Base-by-base conservation (phyloP, 2,888 invertebrate genomes). In the Deroplatys truncata region DNA sequence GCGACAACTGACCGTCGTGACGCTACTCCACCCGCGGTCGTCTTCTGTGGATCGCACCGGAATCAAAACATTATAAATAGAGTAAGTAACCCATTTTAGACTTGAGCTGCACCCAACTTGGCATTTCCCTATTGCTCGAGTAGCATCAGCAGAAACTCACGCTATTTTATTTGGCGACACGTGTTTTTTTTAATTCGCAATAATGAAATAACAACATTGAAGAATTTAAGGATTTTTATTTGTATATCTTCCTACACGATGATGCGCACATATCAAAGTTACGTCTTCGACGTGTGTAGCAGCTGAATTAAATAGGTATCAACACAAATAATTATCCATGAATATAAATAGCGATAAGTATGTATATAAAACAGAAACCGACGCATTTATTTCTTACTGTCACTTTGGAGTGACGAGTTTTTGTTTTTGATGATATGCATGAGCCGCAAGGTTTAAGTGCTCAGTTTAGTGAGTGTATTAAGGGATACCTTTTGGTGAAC, bases 21-120 rank as follows among this genome's bases (percentile, higher is more conserved):
- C 86, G 28, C 31, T 29, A 25, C 82, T 1, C 72, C 31, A 8
- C 7, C 86, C 82, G 20, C 56, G 28, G 86, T 31, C 49, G 29
- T 31, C 86, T 82, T 82, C 82, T n/a, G 25, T 85, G 29, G 82
- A 31, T 87, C 31, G 87, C n/a, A 20, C 25, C 29, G 56, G 82
- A 87, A 31, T 82, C 82, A 87, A 82, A 86, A 85, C 72, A 84
- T 35, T 84, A 88, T 88, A 88, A 88, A 88, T 84, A 84, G 86
- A 72, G 88, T 88, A 49, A 88, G 84, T 88, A 88, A 88, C 84
- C 49, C 25, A 88, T 88, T 84, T 88, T 88, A 84, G 28, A 49
- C 84, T 86, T 87, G 31, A 87, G 35, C 86, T 25, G 82, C 25
- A 1, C 25, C 72, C 86, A 72, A n/a, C 72, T 72, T 86, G 86